These are phyloP conservation scores for Marasmarcha lunaedactyla DNA, from an alignment of 2,888 invertebrate species.

Conservation along the genomic window DNA sequence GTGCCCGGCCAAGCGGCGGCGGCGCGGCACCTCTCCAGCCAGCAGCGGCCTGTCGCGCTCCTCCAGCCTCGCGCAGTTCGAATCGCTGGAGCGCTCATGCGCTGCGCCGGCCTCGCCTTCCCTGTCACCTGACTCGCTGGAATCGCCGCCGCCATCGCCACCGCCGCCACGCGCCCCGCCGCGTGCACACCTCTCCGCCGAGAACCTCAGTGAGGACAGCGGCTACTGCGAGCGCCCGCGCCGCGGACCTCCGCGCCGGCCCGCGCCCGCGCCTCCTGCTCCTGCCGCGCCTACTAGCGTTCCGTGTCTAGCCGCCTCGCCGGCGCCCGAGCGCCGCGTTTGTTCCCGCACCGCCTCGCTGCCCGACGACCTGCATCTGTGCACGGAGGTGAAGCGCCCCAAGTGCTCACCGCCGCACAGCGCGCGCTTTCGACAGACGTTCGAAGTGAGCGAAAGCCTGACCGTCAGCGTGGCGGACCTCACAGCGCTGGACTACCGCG, in stretches of 20 bases:
- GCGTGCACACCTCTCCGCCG: slow-evolving; percentile 74
- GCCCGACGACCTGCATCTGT: slow-evolving; percentile 76
- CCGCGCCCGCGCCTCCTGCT: slow-evolving; percentile 43
- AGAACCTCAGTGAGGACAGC: slow-evolving; percentile 85
- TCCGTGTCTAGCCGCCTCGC: slow-evolving; percentile 42
- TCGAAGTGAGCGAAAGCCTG: slow-evolving; percentile 56
- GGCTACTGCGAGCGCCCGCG: slow-evolving; percentile 76
- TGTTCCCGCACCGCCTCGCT: slow-evolving; percentile 63
- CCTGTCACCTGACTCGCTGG: slow-evolving; percentile 60
- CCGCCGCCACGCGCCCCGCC: slow-evolving; percentile 39
- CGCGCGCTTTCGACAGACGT: slow-evolving; percentile 56
- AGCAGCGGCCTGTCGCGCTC: slow-evolving; percentile 74
- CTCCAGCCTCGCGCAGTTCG: slow-evolving; percentile 86
- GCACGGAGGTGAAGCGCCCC: slow-evolving; percentile 51
- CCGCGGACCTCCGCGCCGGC: slow-evolving; percentile 41
- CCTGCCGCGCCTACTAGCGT: slow-evolving; percentile 34
- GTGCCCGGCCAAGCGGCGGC: slow-evolving; percentile 79
- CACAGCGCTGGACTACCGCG: slow-evolving; percentile 70
- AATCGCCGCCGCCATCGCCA: slow-evolving; percentile 50
- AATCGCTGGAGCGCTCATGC: slow-evolving; percentile 78
- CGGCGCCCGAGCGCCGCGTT: slow-evolving; percentile 39
- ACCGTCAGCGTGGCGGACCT: slow-evolving; percentile 75
- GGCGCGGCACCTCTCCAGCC: slow-evolving; percentile 68
- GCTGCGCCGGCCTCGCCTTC: slow-evolving; percentile 54
- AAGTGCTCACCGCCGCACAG: slow-evolving; percentile 26